A percentile compares a stretch with the other conserved stretches of the same genome.
Conservation (phyloP, 2,797 vertebrate species). For the Hemitrygon akajei region DNA sequence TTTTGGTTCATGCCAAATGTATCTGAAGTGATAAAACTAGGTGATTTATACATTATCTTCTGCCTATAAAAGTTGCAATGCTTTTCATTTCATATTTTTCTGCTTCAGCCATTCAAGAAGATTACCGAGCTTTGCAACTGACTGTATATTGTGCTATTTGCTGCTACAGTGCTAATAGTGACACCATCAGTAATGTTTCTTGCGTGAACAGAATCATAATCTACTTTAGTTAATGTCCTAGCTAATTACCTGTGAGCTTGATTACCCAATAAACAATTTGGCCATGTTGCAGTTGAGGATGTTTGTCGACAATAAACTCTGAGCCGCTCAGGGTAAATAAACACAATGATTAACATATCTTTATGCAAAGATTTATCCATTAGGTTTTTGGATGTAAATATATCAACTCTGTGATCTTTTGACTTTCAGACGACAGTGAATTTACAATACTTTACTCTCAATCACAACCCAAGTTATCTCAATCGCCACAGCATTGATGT, state of each 20-base stretch:
- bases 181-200: neutral
- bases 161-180: neutral
- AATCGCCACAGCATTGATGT: neutral
- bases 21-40: neutral
- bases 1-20: neutral
- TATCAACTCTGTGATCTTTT: neutral
- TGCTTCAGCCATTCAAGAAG: neutral
- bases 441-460: neutral
- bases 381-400: neutral
- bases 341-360: neutral
- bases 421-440: neutral
- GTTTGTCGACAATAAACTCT: neutral
- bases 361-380: neutral
- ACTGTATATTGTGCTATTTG: neutral
- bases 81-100: too few species aligned
- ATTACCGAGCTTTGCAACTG: neutral
- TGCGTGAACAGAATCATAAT: neutral
- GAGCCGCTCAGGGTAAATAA: neutral
- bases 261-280: neutral
- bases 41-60: neutral
- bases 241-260: neutral
- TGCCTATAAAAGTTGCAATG: neutral
- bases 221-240: neutral
- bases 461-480: neutral
- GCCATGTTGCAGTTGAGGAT: neutral